A percentile compares a stretch with the other conserved stretches of the same genome.
Evolutionary conservation across 2,888 invertebrate species (phyloP).

Genomic region (Drosophila planitibia): DNA sequence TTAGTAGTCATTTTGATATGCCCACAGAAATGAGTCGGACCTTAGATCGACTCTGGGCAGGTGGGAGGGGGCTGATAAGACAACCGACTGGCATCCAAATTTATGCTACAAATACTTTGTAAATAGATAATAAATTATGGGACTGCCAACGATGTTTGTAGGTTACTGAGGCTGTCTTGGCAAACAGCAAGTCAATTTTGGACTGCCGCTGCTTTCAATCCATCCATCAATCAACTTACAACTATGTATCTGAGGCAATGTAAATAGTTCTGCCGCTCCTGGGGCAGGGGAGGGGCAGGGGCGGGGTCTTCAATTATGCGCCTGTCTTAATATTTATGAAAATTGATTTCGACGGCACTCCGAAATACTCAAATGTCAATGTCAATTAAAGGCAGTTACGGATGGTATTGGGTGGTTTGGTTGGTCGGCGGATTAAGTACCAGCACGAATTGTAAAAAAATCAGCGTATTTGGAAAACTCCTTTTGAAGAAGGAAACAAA

Average conservation of each 20-base stretch:
- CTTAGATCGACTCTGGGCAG: background rate
- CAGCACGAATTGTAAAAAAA: constrained; percentile 25
- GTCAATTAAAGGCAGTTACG: constrained; percentile 66
- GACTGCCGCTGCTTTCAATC: constrained; percentile 42
- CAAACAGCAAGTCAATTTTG: constrained; percentile 35
- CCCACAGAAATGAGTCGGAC: constrained; percentile 33
- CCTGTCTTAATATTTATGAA: constrained; percentile 77
- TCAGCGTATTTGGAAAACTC: constrained; percentile 1
- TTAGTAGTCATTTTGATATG: constrained; percentile 73
- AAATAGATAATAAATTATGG: constrained; percentile 72
- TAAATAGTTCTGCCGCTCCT: constrained; percentile 54
- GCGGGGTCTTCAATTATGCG: constrained; percentile 71
- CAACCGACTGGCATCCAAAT: constrained; percentile 52
- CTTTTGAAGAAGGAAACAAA: background rate
- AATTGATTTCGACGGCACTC: constrained; percentile 67
- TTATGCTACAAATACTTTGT: constrained; percentile 69
- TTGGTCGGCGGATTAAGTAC: constrained; percentile 20
- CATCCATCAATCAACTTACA: constrained; percentile 68
- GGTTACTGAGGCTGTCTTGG: constrained; percentile 16
- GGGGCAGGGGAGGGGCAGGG: background rate
- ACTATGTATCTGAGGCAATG: constrained; percentile 50
- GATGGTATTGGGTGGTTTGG: constrained; percentile 7
- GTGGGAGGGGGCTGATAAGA: constrained; percentile 30
- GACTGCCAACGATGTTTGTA: constrained; percentile 14
- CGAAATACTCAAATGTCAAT: constrained; percentile 67